Conservation (phyloP, 2,113 vertebrate species). For the Noturus placidus region DNA sequence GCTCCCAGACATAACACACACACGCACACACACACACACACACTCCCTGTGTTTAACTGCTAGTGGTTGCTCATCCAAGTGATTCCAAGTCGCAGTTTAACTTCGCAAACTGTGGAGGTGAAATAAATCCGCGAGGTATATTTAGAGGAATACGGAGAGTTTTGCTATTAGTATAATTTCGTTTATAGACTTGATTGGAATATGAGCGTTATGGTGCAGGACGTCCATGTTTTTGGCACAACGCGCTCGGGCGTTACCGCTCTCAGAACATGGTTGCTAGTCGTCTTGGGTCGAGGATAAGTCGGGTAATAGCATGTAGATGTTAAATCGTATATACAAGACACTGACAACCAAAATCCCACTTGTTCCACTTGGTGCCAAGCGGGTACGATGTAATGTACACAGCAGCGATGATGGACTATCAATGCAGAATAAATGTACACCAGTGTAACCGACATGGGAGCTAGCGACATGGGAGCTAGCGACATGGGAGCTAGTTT, state of each 20-base stretch:
- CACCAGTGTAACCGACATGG: not conserved
- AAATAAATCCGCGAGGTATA: not conserved
- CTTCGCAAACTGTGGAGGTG: not conserved
- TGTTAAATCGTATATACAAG: not conserved
- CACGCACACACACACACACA: not conserved
- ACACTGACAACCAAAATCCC: not conserved
- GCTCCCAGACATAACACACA: not conserved
- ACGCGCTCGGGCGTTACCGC: too few species aligned
- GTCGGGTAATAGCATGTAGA: not conserved
- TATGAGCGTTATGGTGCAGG: not conserved
- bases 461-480: not conserved
- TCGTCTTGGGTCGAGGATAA: not conserved
- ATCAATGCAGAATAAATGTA: too few species aligned
- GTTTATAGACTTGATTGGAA: not conserved
- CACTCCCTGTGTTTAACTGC: not conserved
- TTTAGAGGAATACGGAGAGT: not conserved
- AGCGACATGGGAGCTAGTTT: not conserved
- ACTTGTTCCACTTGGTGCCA: not conserved
- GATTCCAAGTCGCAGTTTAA: not conserved
- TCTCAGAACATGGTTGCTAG: too few species aligned
- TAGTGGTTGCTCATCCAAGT: not conserved
- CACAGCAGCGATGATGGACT: too few species aligned
- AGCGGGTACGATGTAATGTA: not conserved
- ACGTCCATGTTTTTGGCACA: not conserved
- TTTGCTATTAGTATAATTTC: not conserved